phyloP scores from a whole-genome alignment of 2,113 vertebrate genomes.

The Nipponia nippon region DNA sequence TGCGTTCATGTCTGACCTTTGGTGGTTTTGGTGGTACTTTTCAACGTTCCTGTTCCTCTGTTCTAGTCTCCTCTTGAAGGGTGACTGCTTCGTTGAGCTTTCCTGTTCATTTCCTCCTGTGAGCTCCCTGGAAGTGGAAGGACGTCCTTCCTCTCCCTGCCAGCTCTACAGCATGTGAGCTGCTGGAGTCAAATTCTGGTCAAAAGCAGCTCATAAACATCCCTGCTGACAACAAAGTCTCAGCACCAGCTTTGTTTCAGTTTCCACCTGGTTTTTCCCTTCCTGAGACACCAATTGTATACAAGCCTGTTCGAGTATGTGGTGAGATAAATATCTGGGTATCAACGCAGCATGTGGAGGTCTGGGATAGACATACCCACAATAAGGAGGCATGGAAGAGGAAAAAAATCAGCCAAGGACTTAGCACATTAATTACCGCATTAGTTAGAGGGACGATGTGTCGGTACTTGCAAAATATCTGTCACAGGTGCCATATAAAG shows the following conservation, averaged over 20 bases:
- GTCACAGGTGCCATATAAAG: neutral
- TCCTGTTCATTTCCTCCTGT: neutral
- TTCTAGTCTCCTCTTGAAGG: neutral
- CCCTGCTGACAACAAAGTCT: neutral
- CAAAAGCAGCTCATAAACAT: neutral
- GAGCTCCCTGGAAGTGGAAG: neutral
- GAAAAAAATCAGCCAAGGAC: neutral
- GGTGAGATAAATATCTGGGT: neutral
- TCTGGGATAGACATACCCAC: neutral
- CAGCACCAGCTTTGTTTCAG: neutral
- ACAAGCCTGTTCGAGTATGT: neutral
- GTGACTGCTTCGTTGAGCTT: neutral
- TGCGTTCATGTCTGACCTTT: neutral
- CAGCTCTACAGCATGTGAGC: neutral
- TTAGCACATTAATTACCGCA: neutral
- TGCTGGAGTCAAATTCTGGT: neutral
- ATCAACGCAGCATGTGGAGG: neutral
- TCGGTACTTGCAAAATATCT: neutral
- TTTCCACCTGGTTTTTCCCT: neutral
- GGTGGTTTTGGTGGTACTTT: neutral
- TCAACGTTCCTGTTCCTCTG: neutral
- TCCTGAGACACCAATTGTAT: neutral
- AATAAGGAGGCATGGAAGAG: neutral
- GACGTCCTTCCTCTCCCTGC: neutral
- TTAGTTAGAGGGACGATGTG: neutral